A percentile compares a stretch with the other conserved stretches of the same genome.
Evolutionary conservation across 2,888 invertebrate genomes (phyloP).

Genomic region (Heliconius cydno): DNA sequence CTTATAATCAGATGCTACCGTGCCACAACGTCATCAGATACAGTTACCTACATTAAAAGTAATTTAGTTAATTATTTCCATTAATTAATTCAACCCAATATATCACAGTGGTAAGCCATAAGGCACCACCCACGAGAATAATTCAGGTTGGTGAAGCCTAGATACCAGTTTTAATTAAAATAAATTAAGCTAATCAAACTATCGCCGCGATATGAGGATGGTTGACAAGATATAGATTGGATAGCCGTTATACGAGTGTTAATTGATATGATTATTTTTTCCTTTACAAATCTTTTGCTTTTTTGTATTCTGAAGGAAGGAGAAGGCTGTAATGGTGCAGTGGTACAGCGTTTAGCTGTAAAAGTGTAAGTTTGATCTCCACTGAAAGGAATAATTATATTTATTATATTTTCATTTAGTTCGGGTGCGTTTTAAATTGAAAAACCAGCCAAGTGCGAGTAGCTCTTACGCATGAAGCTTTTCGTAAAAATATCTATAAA

Average conservation of each 20-base stretch:
- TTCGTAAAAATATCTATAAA: no score
- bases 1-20: neutral
- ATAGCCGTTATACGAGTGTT: neutral
- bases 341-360: no score
- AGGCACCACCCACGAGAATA: constrained; percentile 52
- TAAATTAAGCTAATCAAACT: constrained; percentile 52
- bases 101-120: constrained; percentile 53
- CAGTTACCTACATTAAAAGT: constrained; percentile 46
- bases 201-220: constrained; percentile 21
- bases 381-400: no score
- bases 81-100: constrained; percentile 53
- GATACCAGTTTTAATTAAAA: constrained; percentile 55
- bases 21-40: neutral
- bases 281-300: no score
- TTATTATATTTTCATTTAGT: no score
- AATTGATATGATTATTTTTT: constrained; percentile 7
- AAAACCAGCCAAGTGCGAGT: no score
- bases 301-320: no score
- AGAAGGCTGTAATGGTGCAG: no score
- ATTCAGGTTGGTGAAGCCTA: constrained; percentile 44
- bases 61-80: constrained; percentile 53
- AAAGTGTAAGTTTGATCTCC: no score
- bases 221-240: constrained; percentile 28
- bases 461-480: no score
- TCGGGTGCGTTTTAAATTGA: no score